Evolutionary conservation across 2,888 invertebrate species (phyloP).

Genomic region (Imbricaverruca yamaguchii): DNA sequence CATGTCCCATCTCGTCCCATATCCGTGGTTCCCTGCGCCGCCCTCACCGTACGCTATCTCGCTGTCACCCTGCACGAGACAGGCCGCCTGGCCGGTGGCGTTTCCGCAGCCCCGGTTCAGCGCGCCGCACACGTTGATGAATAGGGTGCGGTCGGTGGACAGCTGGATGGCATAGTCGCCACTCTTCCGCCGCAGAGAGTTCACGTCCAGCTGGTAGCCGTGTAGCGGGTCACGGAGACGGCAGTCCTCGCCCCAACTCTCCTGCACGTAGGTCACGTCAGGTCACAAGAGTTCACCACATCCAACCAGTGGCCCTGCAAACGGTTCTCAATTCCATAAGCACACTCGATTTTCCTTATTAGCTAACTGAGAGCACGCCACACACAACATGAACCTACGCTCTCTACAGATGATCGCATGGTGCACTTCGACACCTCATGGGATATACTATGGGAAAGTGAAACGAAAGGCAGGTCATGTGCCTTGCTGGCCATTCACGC

Average conservation of each 20-base stretch:
- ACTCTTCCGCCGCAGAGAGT: not conserved
- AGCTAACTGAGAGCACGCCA: no score
- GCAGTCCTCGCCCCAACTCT: not conserved
- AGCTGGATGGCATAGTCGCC: not conserved
- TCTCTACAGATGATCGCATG: not conserved
- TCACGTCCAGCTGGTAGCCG: not conserved
- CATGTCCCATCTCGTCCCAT: not conserved
- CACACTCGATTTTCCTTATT: no score
- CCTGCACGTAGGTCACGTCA: not conserved
- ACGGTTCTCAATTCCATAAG: not conserved
- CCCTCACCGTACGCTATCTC: not conserved
- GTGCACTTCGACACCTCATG: not conserved
- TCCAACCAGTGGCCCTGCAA: no score
- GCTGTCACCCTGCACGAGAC: not conserved
- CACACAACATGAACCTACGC: no score
- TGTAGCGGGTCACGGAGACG: not conserved
- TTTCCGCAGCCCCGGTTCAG: not conserved
- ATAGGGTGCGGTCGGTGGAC: not conserved
- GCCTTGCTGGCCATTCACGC: no score
- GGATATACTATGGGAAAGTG: not conserved
- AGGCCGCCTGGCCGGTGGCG: not conserved
- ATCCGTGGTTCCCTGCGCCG: not conserved
- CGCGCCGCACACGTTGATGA: not conserved
- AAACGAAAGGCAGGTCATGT: no score
- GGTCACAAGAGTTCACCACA: not conserved